These are phyloP conservation scores for Drymodes brunneopygia DNA, from an alignment of 2,113 vertebrate species.

Conservation along the genomic window DNA sequence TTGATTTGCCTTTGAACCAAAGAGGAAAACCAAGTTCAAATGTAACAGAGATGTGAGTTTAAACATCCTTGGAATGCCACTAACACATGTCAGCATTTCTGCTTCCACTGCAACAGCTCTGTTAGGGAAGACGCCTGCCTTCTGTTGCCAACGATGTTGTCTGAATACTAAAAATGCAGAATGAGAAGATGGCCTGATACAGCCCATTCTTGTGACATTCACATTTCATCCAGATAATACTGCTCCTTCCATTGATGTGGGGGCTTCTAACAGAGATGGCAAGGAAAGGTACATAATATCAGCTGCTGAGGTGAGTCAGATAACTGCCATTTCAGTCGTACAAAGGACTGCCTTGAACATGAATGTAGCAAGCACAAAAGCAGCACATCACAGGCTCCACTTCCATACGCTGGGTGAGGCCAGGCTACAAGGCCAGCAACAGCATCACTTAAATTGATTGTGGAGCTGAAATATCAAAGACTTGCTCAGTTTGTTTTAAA, in stretches of 20 bases:
- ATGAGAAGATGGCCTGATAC: neutral
- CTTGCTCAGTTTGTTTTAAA: neutral
- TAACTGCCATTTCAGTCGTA: neutral
- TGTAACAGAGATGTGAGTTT: neutral
- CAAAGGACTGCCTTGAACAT: constrained; percentile 3
- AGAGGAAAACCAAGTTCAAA: constrained; percentile 16
- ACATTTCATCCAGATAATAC: constrained; percentile 6
- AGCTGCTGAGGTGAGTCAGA: neutral
- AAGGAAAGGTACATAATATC: neutral
- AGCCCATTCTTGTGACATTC: neutral
- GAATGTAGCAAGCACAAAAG: neutral
- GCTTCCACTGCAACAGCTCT: neutral
- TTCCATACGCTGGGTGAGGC: neutral
- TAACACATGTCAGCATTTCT: constrained; percentile 1
- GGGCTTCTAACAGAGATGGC: neutral
- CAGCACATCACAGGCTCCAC: neutral
- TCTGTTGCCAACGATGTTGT: neutral
- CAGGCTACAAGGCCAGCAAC: neutral
- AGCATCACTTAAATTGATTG: neutral
- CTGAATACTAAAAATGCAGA: constrained; percentile 36
- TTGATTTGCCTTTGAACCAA: constrained; percentile 9
- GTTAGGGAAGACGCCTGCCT: neutral
- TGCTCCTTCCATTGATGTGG: neutral
- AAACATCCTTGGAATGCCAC: constrained; percentile 13
- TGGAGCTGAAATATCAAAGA: neutral